Percentiles rank a stretch among this genome's conserved stretches.
Conservation (phyloP, 2,113 vertebrate genomes). For the Bos taurus region DNA sequence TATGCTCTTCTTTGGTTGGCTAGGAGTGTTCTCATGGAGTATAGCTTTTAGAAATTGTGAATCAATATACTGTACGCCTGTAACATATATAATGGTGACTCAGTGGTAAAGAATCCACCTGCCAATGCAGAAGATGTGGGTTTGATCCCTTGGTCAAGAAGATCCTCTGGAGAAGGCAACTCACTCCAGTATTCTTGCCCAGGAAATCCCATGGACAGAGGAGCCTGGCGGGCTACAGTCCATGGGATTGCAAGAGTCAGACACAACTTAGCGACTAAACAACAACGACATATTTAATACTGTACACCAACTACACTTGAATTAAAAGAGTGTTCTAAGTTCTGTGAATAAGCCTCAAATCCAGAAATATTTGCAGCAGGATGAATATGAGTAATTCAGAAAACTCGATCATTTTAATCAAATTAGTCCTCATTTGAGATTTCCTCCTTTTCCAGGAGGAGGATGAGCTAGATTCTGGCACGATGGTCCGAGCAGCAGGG, state of each 20-base stretch:
- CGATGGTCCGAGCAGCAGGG: conserved; percentile 89
- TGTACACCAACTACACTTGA: neutral
- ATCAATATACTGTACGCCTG: neutral
- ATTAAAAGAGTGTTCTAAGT: neutral
- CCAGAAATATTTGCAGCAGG: neutral
- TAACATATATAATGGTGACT: neutral
- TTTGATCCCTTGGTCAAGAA: neutral
- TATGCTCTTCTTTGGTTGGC: neutral
- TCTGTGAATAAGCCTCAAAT: neutral
- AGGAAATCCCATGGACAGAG: neutral
- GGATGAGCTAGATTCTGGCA: conserved; percentile 91
- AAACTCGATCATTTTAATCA: neutral
- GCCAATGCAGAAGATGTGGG: rapidly evolving
- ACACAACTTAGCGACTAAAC: neutral
- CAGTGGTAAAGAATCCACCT: neutral
- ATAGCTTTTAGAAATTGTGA: neutral
- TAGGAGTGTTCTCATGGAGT: neutral
- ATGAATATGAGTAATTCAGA: neutral
- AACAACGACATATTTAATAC: neutral
- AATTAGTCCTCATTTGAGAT: neutral
- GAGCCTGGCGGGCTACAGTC: neutral
- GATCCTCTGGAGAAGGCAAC: neutral
- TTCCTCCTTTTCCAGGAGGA: conserved; percentile 84
- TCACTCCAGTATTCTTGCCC: neutral
- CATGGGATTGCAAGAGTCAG: neutral